Percentiles rank a stretch among this genome's conserved stretches.
Evolutionary conservation across 2,797 vertebrate species (phyloP).

Genomic region (Thaleichthys pacificus): DNA sequence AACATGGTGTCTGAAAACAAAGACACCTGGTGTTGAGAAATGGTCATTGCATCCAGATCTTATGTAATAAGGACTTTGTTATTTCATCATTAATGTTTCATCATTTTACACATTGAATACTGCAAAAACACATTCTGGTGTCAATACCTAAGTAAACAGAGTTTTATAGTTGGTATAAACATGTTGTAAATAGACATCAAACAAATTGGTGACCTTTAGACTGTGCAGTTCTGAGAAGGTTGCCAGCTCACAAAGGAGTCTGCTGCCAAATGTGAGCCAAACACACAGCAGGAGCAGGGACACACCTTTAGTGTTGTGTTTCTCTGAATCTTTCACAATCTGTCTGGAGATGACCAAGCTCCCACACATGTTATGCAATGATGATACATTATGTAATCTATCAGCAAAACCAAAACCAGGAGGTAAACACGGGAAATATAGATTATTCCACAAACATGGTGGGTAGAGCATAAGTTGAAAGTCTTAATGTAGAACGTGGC

Average conservation of each 20-base stretch:
- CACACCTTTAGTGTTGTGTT: constrained; percentile 24
- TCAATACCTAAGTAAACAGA: constrained; percentile 20
- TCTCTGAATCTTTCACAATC: constrained; percentile 5
- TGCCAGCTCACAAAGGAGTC: not conserved
- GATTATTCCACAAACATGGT: not conserved
- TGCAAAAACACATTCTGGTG: constrained; percentile 13
- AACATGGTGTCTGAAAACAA: constrained; percentile 44
- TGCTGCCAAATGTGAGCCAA: constrained; percentile 1
- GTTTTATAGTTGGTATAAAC: not conserved
- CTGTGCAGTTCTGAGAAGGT: not conserved
- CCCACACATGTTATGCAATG: constrained; percentile 50
- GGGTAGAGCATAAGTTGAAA: not conserved
- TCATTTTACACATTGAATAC: constrained; percentile 20
- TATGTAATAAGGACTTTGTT: constrained; percentile 65
- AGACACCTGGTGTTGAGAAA: constrained; percentile 61
- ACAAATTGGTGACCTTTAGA: constrained; percentile 2
- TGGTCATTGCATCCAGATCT: constrained; percentile 36
- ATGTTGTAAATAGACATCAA: not conserved
- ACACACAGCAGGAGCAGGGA: constrained; percentile 10
- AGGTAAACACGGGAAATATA: not conserved
- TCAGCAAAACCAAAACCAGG: constrained; percentile 37
- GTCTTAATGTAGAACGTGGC: not conserved
- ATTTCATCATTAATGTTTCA: constrained; percentile 40
- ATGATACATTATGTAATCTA: constrained; percentile 43
- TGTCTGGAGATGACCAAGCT: constrained; percentile 38